Evolutionary conservation across 2,888 invertebrate species (phyloP), one percentile per base, ranked within the genome.

Genomic region (Oeneis ivallda): DNA sequence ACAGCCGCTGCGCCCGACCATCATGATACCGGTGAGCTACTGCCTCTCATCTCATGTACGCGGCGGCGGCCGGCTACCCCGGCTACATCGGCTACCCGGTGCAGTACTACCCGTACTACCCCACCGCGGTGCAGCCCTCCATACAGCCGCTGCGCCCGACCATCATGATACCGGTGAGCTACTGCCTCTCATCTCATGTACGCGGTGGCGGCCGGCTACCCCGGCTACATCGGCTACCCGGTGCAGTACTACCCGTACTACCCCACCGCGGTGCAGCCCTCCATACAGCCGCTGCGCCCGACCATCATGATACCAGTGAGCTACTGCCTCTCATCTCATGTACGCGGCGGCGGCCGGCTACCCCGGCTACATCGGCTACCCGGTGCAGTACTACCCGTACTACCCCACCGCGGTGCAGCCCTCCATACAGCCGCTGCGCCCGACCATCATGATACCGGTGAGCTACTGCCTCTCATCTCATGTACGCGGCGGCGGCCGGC

Each of bases 251-350:
- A 95, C 77, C 95, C 95, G 47, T 95, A 95, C 88, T 95, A 95
- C 88, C 95, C 94, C 59, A 93, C 95, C 10, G 84, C 92, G 32
- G 93, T 93, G 91, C 95, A 93, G 88, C 95, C 93, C 74, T 93
- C 92, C 81, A 93, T 92, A 78, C 93, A 87, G 83, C 95, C 92
- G 73, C 93, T 93, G 79, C 93, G 96, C 77, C 95, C 95, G 73
- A 95, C 96, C 64, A 95, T 96, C 79, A 95, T 96, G 95, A 95
- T 96, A 80, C 95, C 95, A 77, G 96, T 95, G 81, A 93, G 94
- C 78, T 45, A 7, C 19, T 2, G 1, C 8, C 13, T 41, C 17
- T n/a, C n/a, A n/a, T n/a, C n/a, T n/a, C 0, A 94, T 95, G 94
- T 94, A 94, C 78, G 94, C 95, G 62, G 86, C 88, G 64, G 95